phyloP scores from a whole-genome alignment of 2,797 vertebrate species.

The Merluccius polli region DNA sequence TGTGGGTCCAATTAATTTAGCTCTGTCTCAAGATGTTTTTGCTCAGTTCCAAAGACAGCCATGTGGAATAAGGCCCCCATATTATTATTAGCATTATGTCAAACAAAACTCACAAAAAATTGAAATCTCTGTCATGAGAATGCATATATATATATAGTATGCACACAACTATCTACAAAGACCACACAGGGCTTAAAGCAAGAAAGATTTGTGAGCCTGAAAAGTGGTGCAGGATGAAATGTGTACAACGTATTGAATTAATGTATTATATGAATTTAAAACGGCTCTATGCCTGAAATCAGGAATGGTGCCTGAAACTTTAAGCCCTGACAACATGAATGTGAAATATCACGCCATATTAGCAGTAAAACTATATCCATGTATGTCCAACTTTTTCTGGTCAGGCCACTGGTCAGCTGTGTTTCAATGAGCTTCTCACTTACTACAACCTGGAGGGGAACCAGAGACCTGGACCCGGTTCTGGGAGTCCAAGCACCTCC shows the following conservation, averaged over 20 bases:
- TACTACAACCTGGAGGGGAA: neutral
- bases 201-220: no score
- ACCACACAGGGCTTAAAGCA: no score
- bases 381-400: neutral
- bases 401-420: neutral
- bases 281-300: no score
- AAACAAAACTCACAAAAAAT: no score
- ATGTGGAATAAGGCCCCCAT: conserved; percentile 35
- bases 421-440: neutral
- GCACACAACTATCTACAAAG: conserved; percentile 12
- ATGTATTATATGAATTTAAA: no score
- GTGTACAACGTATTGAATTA: no score
- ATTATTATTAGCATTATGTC: neutral
- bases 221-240: no score
- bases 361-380: neutral
- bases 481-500: neutral
- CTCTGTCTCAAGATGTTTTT: conserved; percentile 31
- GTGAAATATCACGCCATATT: neutral
- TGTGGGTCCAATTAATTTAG: conserved; percentile 37
- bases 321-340: no score
- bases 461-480: neutral
- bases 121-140: no score
- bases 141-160: neutral
- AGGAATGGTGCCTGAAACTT: no score
- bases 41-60: conserved; percentile 35